Base-by-base conservation (phyloP, 1,140 invertebrate genomes). In the Procambarus virginalis region DNA sequence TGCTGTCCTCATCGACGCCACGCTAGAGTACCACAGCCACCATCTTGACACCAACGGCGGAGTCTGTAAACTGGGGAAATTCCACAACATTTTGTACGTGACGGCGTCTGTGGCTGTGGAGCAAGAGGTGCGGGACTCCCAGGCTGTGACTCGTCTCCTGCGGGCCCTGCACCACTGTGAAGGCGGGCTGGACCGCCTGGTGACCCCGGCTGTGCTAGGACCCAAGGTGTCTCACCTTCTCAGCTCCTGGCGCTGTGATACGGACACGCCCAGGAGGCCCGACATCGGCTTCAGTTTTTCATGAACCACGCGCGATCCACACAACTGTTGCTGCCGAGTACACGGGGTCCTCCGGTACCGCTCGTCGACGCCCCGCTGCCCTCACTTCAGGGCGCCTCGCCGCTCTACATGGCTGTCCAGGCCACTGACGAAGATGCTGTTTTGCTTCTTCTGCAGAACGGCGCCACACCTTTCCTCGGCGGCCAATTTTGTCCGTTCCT, bases 1-100 rank as follows among this genome's bases (percentile, higher is more conserved):
- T 34, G 75, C 81, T 2, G 55, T 49, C 34, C 70, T 89, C 45
- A 4, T 84, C 3, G 3, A 68, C 3, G 87, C 87, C 14, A 81
- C 82, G 12, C 73, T 89, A 6, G 73, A 89, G 17, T 89, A 89
- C 81, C 87, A 89, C 75, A 68, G 14, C 22, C 46, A 22, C 2
- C 70, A 84, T 48, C 60, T 84, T 22, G 73, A 73, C 3, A 77
- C 46, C 76, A 89, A 89, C 60, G 87, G 87, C 12, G 87, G 87
- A 6, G 87, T 89, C 22, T 89, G 87, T 49, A 73, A 75, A n/a
- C 55, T 89, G 45, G 87, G 87, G n/a, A 89, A 89, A 68, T 89
- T 89, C 49, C 87, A 89, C 70, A 89, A 89, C 20, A 60, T 89
- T 34, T 79, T 89, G 9, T 89, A 89, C 46, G 87, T 84, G 12